phyloP scores from a whole-genome alignment of 2,797 vertebrate species.

The Cossypha heuglini region DNA sequence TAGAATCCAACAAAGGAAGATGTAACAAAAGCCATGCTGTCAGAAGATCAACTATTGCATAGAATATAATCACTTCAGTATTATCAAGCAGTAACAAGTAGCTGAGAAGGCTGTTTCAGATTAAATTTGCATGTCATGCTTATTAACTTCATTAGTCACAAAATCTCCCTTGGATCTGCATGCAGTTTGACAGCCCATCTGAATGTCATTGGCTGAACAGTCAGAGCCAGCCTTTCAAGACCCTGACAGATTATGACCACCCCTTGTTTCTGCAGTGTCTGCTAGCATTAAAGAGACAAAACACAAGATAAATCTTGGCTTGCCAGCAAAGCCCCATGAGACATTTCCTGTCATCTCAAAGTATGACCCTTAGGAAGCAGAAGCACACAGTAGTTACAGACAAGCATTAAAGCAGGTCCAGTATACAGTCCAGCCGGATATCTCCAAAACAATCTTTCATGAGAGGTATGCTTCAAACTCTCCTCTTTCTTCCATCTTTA shows the following conservation, averaged over 20 bases:
- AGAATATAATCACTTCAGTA: neutral
- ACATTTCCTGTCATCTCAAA: neutral
- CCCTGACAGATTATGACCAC: neutral
- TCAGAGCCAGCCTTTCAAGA: neutral
- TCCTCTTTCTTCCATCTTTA: neutral
- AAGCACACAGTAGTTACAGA: neutral
- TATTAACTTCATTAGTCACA: neutral
- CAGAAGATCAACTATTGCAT: neutral
- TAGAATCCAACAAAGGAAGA: neutral
- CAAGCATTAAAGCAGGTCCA: neutral
- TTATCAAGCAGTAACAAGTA: neutral
- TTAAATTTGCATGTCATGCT: neutral
- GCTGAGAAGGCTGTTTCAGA: neutral
- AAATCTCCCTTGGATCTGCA: neutral
- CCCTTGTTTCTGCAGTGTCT: neutral
- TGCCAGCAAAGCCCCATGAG: neutral
- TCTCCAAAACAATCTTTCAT: neutral
- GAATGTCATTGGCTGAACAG: neutral
- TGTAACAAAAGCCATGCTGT: neutral
- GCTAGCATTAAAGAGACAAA: neutral
- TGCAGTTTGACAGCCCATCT: neutral
- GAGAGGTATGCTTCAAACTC: neutral
- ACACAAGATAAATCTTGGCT: neutral
- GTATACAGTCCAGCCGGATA: neutral
- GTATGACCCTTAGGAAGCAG: neutral